These are phyloP conservation scores for Columba livia DNA, from an alignment of 2,113 vertebrate species.

Conservation along the genomic window DNA sequence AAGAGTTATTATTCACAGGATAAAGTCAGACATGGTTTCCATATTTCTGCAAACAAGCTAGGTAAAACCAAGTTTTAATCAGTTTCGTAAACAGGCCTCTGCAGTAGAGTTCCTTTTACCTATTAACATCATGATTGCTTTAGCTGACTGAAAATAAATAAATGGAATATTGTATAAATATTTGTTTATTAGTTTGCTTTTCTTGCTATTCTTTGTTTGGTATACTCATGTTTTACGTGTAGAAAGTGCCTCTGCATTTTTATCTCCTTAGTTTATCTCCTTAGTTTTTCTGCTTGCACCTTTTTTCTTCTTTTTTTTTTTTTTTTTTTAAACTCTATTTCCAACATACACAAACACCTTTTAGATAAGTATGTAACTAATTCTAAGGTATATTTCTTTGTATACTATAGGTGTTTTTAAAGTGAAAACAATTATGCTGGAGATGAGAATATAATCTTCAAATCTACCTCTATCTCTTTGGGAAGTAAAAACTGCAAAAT, in stretches of 20 bases:
- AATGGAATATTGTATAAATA: not conserved
- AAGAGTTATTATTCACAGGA: not conserved
- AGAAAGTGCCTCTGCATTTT: not conserved
- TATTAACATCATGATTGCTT: not conserved
- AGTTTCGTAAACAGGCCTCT: not conserved
- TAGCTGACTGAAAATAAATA: not conserved
- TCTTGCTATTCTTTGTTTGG: not conserved
- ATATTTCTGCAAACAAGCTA: not conserved
- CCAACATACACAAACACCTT: not conserved
- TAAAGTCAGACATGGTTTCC: not conserved
- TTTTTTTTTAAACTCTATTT: not conserved
- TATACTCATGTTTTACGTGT: not conserved
- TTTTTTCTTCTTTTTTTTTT: no score
- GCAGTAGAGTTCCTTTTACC: not conserved
- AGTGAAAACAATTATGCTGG: not conserved
- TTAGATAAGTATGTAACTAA: not conserved
- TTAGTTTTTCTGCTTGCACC: not conserved
- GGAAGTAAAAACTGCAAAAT: conserved; percentile 33
- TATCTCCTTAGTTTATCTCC: not conserved
- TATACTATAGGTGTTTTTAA: conserved; percentile 5
- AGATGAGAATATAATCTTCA: conserved; percentile 20
- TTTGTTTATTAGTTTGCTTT: not conserved
- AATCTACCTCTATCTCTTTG: not conserved
- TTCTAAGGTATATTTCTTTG: not conserved
- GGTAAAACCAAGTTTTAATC: not conserved